Conservation (phyloP, 2,888 invertebrate species). For the Erebia epiphron region DNA sequence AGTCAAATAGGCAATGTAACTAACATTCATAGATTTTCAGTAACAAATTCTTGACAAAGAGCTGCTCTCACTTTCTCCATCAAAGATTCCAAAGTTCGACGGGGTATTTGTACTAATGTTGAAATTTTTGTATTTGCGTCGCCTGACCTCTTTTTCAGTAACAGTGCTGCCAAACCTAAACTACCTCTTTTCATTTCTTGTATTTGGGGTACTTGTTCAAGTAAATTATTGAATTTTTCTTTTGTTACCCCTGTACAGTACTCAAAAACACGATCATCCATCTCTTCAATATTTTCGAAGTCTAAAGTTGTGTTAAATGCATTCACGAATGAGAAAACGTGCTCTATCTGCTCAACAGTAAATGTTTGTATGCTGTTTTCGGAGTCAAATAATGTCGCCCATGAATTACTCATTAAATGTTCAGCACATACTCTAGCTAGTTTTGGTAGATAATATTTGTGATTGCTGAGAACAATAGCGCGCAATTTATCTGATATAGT, state of each 20-base stretch:
- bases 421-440: not conserved
- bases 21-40: not conserved
- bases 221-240: not conserved
- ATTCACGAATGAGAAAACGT: not conserved
- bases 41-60: not conserved
- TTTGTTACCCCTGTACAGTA: not conserved
- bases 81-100: not conserved
- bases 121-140: not conserved
- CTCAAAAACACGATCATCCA: not conserved
- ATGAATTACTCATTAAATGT: not conserved
- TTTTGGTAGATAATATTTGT: not conserved
- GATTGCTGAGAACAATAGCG: not conserved
- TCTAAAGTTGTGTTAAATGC: not conserved
- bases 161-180: not conserved
- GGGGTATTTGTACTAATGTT: not conserved
- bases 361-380: not conserved
- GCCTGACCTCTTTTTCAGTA: not conserved
- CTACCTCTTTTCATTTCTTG: not conserved
- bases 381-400: not conserved
- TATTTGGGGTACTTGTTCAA: not conserved
- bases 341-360: not conserved
- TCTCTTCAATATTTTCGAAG: not conserved
- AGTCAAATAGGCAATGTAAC: no score
- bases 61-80: not conserved
- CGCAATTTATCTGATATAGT: slow-evolving; percentile 1